Percentiles rank a stretch among this genome's conserved stretches.
Conservation (phyloP, 2,888 invertebrate species). For the Loripinus fragilis region DNA sequence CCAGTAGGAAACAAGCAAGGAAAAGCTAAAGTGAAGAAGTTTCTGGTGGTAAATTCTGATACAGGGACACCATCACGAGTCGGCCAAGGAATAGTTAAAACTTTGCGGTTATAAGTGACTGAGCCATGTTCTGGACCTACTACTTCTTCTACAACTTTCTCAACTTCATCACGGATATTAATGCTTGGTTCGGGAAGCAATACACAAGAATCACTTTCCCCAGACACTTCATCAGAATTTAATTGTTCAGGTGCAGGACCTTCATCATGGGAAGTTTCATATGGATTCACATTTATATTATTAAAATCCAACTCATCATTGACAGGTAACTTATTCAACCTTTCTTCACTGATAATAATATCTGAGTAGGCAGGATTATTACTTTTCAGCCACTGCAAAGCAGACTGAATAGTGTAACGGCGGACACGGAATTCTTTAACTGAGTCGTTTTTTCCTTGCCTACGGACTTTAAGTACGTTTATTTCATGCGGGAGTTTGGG, state of each 20-base stretch:
- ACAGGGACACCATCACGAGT: slow-evolving; percentile 32
- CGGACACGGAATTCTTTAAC: slow-evolving; percentile 45
- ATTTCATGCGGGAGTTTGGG: no score
- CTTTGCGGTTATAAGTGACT: no score
- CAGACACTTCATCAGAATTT: slow-evolving; percentile 31
- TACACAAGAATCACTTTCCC: slow-evolving; percentile 31
- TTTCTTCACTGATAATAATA: no score
- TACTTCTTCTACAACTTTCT: slow-evolving; percentile 21
- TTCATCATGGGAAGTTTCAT: slow-evolving; percentile 16
- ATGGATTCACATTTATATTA: slow-evolving; percentile 16
- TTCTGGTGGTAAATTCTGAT: slow-evolving; percentile 42
- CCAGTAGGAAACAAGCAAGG: slow-evolving; percentile 37
- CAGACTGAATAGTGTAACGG: slow-evolving; percentile 37
- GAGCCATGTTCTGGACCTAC: slow-evolving; percentile 12
- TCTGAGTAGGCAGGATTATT: slow-evolving; percentile 52
- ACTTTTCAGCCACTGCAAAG: slow-evolving; percentile 51
- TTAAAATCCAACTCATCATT: no score
- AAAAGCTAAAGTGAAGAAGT: slow-evolving; percentile 41
- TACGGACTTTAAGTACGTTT: slow-evolving; percentile 44
- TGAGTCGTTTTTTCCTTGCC: slow-evolving; percentile 42
- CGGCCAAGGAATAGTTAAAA: no score
- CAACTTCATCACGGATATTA: slow-evolving; percentile 19
- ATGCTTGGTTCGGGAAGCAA: slow-evolving; percentile 25
- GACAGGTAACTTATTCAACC: no score
- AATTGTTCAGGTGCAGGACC: slow-evolving; percentile 44